Base-by-base conservation (phyloP, 30 jellyfish, hydroid and myxozoan genomes). In the Hydractinia echinata region DNA sequence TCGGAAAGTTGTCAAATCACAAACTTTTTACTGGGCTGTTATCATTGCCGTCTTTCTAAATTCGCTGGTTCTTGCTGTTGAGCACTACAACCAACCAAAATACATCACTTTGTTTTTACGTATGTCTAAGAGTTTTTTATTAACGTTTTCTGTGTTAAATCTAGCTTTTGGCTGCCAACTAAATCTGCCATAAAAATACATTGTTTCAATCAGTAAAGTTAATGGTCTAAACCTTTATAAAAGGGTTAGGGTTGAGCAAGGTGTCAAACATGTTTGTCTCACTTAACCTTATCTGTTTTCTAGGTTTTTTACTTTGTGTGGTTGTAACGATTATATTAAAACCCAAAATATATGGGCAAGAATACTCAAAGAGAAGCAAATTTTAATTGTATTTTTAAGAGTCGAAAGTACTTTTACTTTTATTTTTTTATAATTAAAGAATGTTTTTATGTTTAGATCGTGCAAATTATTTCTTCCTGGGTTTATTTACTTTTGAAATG, bases 381-480 rank as follows among this genome's bases (percentile, higher is more conserved):
- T 30, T 13, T 60, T 60, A 60, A 13, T 15, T 2, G 20, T 20
- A 4, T 15, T 54, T 20, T 16, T 8, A 4, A 16, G 16, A 16
- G 4, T 10, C 44, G 6, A 55, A 11, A 14, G 15, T 54, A 56
- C 30, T 10, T 60, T 60, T 15, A n/a, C n/a, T 60, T 20, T 49
- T 52, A 50, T 11, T n/a, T 14, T n/a, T 14, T 72, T 53, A 14
- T 51, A 61, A 67, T 30, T 30, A 30, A 30, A 30, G 44, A 30
- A 30, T 30, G 44, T 30, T 30, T 30, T 30, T 30, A 30, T 49
- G 76, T 67, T 20, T 82, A 92, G 98, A 92, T 76, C 84, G 98
- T 15, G 98, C 98, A n/a, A 92, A 92, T 79, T 92, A 92, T 79
- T 92, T 91, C 66, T 91, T 91, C 72, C 95, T 91, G 61, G 98